phyloP scores from a whole-genome alignment of 2,888 invertebrate species.

The Megamerina dolium region DNA sequence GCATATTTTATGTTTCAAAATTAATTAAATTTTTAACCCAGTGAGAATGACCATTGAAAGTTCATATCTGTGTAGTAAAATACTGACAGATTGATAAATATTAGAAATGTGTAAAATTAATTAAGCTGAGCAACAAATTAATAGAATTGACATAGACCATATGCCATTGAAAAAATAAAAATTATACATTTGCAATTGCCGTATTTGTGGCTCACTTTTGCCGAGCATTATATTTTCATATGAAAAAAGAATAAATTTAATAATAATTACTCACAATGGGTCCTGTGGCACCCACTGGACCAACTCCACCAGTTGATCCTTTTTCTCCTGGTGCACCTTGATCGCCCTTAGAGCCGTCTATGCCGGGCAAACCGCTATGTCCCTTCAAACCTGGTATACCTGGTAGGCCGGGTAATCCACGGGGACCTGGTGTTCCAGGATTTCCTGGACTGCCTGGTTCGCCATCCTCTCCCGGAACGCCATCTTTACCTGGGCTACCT shows the following conservation, averaged over 20 bases:
- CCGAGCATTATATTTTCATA: background rate
- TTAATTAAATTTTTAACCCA: too few species aligned
- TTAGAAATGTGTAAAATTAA: too few species aligned
- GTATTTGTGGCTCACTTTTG: too few species aligned
- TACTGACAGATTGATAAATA: too few species aligned
- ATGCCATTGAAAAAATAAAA: too few species aligned
- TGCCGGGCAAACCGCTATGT: constrained; percentile 72
- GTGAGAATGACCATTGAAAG: too few species aligned
- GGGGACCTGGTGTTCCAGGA: constrained; percentile 64
- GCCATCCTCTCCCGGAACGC: constrained; percentile 72
- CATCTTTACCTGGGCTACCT: constrained; percentile 69
- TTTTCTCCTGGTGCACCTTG: constrained; percentile 71
- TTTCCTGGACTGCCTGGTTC: constrained; percentile 69
- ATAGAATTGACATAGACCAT: too few species aligned
- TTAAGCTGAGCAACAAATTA: too few species aligned
- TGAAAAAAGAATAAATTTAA: background rate
- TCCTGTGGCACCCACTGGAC: constrained; percentile 64
- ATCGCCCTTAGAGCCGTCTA: constrained; percentile 77
- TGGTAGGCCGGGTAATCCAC: constrained; percentile 68
- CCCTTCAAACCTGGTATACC: constrained; percentile 79
- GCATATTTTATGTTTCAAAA: too few species aligned
- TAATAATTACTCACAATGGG: constrained; percentile 34
- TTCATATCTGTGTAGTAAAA: too few species aligned
- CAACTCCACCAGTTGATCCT: constrained; percentile 66
- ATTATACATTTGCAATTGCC: too few species aligned